Base-by-base conservation (phyloP, 2,888 invertebrate species). In the Punctoribates punctum region DNA sequence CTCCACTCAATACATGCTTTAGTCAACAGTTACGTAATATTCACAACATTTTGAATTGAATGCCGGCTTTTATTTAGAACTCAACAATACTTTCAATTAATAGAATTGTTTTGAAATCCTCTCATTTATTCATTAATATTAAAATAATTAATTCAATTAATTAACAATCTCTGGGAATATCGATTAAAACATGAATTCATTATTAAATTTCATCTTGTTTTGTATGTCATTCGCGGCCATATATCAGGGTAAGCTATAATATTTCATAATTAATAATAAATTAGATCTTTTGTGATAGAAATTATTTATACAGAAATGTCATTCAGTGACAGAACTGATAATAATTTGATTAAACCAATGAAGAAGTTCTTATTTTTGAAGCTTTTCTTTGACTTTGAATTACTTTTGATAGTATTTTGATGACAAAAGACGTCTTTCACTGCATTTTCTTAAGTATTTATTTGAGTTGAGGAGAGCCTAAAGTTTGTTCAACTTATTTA, bases 401-500 rank as follows among this genome's bases (percentile, higher is more conserved):
- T n/a, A n/a, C 20, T 51, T 51, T 42, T 42, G 42, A 42, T 42
- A 42, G 20, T 20, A 51, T 51, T 51, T 51, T 51, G 5, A 51
- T 51, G 51, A 51, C 20, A 51, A 51, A n/a, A 42, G 13, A 42
- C 42, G 42, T 42, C 42, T 42, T 42, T 42, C 9, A 42, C 42
- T 42, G 1, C 9, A 42, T 1, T 51, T 51, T 20, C 51, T 51
- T 48, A 25, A 57, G 60, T 27, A 13, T 60, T 60, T 27, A 27
- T 60, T 60, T 27, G 2, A 60, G 2, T 27, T 17, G 57, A 29
- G 27, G 13, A 42, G 1, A 42, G 42, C 42, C 27, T 29, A 17
- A 60, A 27, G 60, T 60, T 60, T 60, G 17, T 27, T 60, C 27
- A 60, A 60, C 60, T 60, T 60, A 60, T 60, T 60, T 60, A n/a